Conservation (phyloP, 2,888 invertebrate species). For the Euplagia quadripunctaria region DNA sequence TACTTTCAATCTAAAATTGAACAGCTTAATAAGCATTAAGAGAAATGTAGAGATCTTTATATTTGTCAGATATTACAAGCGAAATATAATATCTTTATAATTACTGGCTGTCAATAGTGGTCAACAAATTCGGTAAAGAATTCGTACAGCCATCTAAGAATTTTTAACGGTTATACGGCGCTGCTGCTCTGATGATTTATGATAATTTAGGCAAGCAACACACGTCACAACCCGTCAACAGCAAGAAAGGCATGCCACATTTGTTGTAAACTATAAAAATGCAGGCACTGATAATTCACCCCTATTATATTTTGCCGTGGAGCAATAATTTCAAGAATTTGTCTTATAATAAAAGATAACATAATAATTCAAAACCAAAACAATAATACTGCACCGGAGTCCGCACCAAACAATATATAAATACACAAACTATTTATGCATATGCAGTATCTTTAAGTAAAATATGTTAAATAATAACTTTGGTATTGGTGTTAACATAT, state of each 20-base stretch:
- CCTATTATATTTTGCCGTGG: slow-evolving; percentile 45
- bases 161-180: background rate
- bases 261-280: slow-evolving; percentile 17
- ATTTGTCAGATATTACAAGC: slow-evolving; percentile 51
- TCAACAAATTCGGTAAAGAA: slow-evolving; percentile 15
- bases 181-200: slow-evolving; percentile 14
- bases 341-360: slow-evolving; percentile 53
- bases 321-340: slow-evolving; percentile 37
- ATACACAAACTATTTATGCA: slow-evolving; percentile 62
- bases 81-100: slow-evolving; percentile 46
- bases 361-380: slow-evolving; percentile 62
- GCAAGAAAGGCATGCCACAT: slow-evolving; percentile 12
- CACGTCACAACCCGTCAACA: background rate
- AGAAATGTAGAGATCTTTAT: slow-evolving; percentile 66
- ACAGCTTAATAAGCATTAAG: slow-evolving; percentile 58
- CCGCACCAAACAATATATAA: slow-evolving; percentile 64
- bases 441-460: slow-evolving; percentile 68
- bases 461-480: slow-evolving; percentile 77
- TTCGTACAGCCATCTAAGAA: slow-evolving; percentile 26
- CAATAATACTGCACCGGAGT: slow-evolving; percentile 68
- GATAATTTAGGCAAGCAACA: slow-evolving; percentile 5
- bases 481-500: slow-evolving; percentile 82
- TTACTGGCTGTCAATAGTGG: slow-evolving; percentile 49
- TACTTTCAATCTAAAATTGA: slow-evolving; percentile 59
- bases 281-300: slow-evolving; percentile 23